Percentiles rank a stretch among this genome's conserved stretches.
Conservation (phyloP, 2,888 invertebrate genomes). For the Cylindroiulus punctatus region DNA sequence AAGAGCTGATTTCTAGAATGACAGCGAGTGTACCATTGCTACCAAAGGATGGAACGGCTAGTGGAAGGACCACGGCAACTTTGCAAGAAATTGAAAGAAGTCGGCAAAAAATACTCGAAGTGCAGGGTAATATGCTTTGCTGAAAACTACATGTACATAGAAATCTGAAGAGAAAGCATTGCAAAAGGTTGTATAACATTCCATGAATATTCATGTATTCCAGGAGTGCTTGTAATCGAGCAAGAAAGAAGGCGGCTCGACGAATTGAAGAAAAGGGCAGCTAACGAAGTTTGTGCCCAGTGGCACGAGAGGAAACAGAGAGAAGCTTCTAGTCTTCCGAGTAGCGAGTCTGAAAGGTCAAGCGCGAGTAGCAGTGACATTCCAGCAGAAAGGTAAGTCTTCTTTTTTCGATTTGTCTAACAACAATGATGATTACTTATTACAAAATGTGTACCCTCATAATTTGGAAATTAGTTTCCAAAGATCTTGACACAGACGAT, state of each 20-base stretch:
- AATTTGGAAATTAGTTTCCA: no score
- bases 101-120: conserved; percentile 83
- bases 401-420: no score
- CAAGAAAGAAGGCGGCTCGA: conserved; percentile 87
- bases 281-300: conserved; percentile 87
- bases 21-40: conserved; percentile 81
- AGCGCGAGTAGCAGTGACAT: conserved; percentile 72
- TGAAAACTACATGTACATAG: conserved; percentile 51
- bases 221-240: conserved; percentile 90
- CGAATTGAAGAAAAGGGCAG: conserved; percentile 84
- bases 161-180: conserved; percentile 24
- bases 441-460: no score
- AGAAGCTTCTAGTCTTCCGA: conserved; percentile 55
- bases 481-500: no score
- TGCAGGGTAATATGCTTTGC: conserved; percentile 77
- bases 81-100: conserved; percentile 90
- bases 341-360: conserved; percentile 71
- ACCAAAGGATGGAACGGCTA: conserved; percentile 69
- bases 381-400: conserved; percentile 68
- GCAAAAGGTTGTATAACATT: not conserved
- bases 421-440: no score
- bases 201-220: conserved; percentile 43
- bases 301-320: conserved; percentile 78
- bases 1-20: conserved; percentile 78
- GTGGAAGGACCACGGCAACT: conserved; percentile 83